Conservation (phyloP, 2,888 invertebrate genomes). For the Synanthedon vespiformis region DNA sequence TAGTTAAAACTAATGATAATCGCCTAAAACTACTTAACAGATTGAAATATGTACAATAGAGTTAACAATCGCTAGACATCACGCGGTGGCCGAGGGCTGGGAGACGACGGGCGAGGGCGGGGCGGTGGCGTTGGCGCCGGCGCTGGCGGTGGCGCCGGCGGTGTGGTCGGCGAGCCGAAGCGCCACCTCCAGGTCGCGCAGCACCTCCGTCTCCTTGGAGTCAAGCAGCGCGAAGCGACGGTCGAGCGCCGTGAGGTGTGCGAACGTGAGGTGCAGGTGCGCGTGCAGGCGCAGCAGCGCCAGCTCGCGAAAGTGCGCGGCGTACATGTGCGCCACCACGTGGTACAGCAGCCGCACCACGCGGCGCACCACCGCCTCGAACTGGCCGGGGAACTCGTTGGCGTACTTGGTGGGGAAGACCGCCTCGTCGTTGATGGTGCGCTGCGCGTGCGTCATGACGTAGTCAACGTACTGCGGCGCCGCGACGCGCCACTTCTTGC, state of each 20-base stretch:
- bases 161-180: constrained; percentile 71
- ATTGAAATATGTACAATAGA: constrained; percentile 67
- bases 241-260: constrained; percentile 90
- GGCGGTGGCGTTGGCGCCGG: constrained; percentile 17
- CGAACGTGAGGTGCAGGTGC: constrained; percentile 97
- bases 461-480: constrained; percentile 99
- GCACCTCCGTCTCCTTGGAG: constrained; percentile 90
- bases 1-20: constrained; percentile 61
- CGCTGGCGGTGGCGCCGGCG: constrained; percentile 12
- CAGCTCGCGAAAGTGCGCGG: constrained; percentile 96
- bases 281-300: constrained; percentile 93
- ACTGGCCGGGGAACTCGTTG: constrained; percentile 93
- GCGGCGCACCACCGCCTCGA: constrained; percentile 95
- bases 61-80: constrained; percentile 57
- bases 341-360: constrained; percentile 96
- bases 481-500: constrained; percentile 96
- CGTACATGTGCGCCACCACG: constrained; percentile 98
- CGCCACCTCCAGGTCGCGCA: constrained; percentile 88
- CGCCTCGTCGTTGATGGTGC: constrained; percentile 95
- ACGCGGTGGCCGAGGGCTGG: constrained; percentile 54
- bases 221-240: constrained; percentile 92
- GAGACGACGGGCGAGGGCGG: constrained; percentile 66
- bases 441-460: constrained; percentile 98
- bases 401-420: constrained; percentile 99
- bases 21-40: constrained; percentile 69